phyloP scores from a whole-genome alignment of 2,888 invertebrate species.

The Drosophila neotestacea region DNA sequence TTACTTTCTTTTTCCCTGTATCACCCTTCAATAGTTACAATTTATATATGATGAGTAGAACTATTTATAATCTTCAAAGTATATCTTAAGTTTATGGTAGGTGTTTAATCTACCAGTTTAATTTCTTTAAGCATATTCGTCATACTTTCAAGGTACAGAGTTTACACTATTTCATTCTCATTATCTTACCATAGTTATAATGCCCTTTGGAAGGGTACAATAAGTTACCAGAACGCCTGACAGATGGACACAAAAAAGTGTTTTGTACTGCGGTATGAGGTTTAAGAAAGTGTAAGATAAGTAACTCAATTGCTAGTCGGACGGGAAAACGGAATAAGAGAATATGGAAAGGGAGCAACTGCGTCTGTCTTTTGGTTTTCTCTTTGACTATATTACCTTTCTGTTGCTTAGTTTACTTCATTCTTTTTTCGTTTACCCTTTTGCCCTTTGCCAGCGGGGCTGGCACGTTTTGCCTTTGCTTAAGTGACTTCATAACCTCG shows the following conservation, averaged over 20 bases:
- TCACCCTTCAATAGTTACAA: too few relatives aligned
- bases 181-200: neutral
- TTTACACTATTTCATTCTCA: too few relatives aligned
- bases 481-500: conserved; percentile 72
- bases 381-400: conserved; percentile 55
- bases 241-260: conserved; percentile 17
- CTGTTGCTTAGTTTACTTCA: conserved; percentile 52
- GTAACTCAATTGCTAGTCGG: conserved; percentile 62
- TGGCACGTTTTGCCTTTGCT: conserved; percentile 59
- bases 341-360: neutral
- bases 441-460: conserved; percentile 45
- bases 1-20: too few relatives aligned
- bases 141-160: neutral
- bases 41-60: too few relatives aligned
- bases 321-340: neutral
- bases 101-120: neutral
- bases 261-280: conserved; percentile 24
- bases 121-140: neutral
- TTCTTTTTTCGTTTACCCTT: conserved; percentile 37
- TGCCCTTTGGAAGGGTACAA: conserved; percentile 27
- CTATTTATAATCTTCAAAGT: too few relatives aligned
- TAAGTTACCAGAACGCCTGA: conserved; percentile 21
- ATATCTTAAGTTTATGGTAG: too few relatives aligned
- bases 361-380: conserved; percentile 36
- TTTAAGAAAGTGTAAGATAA: conserved; percentile 54